Percentiles rank a stretch among this genome's conserved stretches.
These are phyloP conservation scores for Dasyornis broadbenti DNA, from an alignment of 2,113 vertebrate species.

Conservation along the genomic window DNA sequence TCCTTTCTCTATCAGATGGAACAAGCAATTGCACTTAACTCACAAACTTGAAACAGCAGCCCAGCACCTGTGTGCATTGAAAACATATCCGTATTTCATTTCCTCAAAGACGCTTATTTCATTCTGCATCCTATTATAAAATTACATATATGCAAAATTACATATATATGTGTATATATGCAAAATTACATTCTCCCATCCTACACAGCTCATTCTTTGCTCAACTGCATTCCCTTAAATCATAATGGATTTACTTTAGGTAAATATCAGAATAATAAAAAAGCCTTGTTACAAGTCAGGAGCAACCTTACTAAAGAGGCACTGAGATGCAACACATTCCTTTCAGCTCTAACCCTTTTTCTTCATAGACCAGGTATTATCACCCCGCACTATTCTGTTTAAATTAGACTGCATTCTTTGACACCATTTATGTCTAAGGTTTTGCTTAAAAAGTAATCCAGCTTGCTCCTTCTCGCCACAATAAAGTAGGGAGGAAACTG, in stretches of 20 bases:
- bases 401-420: not conserved
- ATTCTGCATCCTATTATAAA: not conserved
- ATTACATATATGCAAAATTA: not conserved
- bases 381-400: not conserved
- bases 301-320: not conserved
- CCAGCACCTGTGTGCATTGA: not conserved
- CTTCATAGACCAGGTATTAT: not conserved
- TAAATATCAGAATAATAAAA: not conserved
- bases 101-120: not conserved
- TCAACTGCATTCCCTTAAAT: not conserved
- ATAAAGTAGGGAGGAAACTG: not conserved
- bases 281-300: not conserved
- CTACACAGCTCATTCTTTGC: not conserved
- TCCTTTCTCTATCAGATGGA: not conserved
- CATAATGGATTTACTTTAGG: constrained; percentile 4
- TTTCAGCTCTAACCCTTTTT: not conserved
- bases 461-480: not conserved
- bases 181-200: not conserved
- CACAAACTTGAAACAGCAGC: not conserved
- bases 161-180: no score
- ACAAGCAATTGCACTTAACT: not conserved
- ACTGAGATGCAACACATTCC: not conserved
- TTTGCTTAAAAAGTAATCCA: not conserved
- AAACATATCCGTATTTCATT: fast-evolving
- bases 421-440: not conserved